A percentile compares a stretch with the other conserved stretches of the same genome.
Conservation (phyloP, 2,888 invertebrate species). For the Rhagium mordax region DNA sequence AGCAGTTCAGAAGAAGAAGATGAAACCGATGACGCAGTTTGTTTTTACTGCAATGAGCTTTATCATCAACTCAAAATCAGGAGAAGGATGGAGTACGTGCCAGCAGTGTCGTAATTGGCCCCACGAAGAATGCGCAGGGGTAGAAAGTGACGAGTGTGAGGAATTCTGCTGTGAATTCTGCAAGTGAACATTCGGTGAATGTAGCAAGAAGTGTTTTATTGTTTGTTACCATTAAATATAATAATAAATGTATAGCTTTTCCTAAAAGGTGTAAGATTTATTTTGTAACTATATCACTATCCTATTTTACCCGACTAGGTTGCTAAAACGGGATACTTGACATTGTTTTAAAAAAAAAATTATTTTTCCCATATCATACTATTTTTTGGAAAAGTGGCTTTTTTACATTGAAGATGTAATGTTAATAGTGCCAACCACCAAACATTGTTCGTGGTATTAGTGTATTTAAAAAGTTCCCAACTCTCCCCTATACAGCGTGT, state of each 20-base stretch:
- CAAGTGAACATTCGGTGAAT: neutral
- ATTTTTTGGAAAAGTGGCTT: no score
- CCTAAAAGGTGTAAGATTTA: neutral
- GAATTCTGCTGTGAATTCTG: neutral
- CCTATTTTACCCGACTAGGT: neutral
- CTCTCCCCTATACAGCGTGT: no score
- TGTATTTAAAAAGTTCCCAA: no score
- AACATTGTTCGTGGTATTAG: no score
- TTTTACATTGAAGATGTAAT: no score
- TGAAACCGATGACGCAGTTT: constrained; percentile 22
- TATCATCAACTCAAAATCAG: constrained; percentile 6
- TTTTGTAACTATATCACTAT: neutral
- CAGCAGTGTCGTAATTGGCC: constrained; percentile 40
- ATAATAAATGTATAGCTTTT: no score
- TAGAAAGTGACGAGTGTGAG: constrained; percentile 19
- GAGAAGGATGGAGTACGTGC: constrained; percentile 43
- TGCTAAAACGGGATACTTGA: neutral
- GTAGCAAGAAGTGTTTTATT: neutral
- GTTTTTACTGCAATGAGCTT: constrained; percentile 40
- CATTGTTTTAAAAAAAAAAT: neutral
- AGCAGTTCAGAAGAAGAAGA: constrained; percentile 27
- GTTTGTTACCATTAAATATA: no score
- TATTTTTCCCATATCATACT: neutral
- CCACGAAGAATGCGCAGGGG: constrained; percentile 44
- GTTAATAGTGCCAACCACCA: no score